Evolutionary conservation across 1,140 invertebrate genomes (phyloP), one percentile per base, ranked within the genome.

Genomic region (Dendrolimus punctatus): DNA sequence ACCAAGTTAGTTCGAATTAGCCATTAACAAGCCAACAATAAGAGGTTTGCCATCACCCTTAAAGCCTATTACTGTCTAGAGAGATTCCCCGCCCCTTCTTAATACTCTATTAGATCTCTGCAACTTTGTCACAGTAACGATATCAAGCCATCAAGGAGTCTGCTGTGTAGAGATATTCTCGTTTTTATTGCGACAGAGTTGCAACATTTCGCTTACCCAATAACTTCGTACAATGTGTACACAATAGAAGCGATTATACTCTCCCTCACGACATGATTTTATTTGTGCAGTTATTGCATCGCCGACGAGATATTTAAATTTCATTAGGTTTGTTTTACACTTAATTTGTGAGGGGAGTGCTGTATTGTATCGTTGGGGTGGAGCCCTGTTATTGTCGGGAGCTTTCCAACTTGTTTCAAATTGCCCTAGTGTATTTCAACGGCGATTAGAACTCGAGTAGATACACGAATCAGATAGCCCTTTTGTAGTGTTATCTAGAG

Each of bases 261-360:
- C 76, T 77, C 80, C 80, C 80, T 68, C 64, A 73, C 76, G 73
- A 79, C 72, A 80, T 82, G 78, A 85, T 84, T 85, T 82, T 84
- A 85, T 85, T 84, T 84, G 80, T 85, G 70, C 74, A 78, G 78
- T 80, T 84, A 85, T 84, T 81, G 75, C 73, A 73, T 71, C 71
- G 78, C 66, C 70, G 69, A 73, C 69, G 77, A 83, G 80, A 84
- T 85, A 85, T 85, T 84, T 84, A 84, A 85, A 85, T 85, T 84
- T 82, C 82, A 85, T 85, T 85, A 83, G 82, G 80, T 85, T 85
- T 85, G 82, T 85, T 85, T 85, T 85, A 84, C 82, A 85, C 79
- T 86, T 85, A 85, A 85, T 85, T 85, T 85, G 80, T 73, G 76
- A 84, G 79, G 82, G 82, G 80, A 68, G 62, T 65, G 62, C 61